phyloP scores from a whole-genome alignment of 2,888 invertebrate genomes.

The Meiosimyza platycephala region DNA sequence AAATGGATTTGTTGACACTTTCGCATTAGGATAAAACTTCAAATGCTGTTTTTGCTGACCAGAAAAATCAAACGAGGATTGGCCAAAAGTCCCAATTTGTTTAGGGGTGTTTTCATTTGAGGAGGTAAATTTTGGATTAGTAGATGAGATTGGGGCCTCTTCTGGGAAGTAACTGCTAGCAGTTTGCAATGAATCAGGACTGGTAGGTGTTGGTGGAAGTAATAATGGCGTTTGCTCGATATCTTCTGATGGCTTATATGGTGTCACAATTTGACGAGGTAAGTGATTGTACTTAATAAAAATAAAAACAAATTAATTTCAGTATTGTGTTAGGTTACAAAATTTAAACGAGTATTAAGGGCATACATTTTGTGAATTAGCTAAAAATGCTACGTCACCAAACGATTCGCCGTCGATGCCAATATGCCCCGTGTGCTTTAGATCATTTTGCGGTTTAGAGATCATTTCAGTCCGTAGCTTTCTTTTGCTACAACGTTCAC shows the following conservation, averaged over 20 bases:
- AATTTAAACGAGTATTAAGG: not conserved
- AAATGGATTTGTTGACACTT: slow-evolving; percentile 65
- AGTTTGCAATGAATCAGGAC: slow-evolving; percentile 67
- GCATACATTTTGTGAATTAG: slow-evolving; percentile 66
- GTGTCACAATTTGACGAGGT: slow-evolving; percentile 89
- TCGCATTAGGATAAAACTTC: slow-evolving; percentile 39
- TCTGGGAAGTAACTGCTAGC: slow-evolving; percentile 67
- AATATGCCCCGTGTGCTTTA: slow-evolving; percentile 95
- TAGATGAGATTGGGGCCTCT: slow-evolving; percentile 55
- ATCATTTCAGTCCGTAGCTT: slow-evolving; percentile 92
- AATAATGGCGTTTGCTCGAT: slow-evolving; percentile 77
- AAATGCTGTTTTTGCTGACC: slow-evolving; percentile 41
- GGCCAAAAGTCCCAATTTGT: slow-evolving; percentile 43
- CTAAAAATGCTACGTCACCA: slow-evolving; percentile 84
- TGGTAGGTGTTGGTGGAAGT: slow-evolving; percentile 69
- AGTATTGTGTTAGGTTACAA: slow-evolving; percentile 1
- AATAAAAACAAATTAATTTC: not conserved
- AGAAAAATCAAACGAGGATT: slow-evolving; percentile 64
- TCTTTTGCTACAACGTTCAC: slow-evolving; percentile 72
- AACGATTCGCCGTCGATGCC: slow-evolving; percentile 97
- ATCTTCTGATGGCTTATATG: slow-evolving; percentile 90
- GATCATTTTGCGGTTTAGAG: slow-evolving; percentile 95
- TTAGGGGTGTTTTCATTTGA: slow-evolving; percentile 67
- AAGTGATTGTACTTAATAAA: slow-evolving; percentile 76
- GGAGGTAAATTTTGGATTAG: slow-evolving; percentile 66